phyloP scores from a whole-genome alignment of 2,797 vertebrate species.

The Clarias fuscus region DNA sequence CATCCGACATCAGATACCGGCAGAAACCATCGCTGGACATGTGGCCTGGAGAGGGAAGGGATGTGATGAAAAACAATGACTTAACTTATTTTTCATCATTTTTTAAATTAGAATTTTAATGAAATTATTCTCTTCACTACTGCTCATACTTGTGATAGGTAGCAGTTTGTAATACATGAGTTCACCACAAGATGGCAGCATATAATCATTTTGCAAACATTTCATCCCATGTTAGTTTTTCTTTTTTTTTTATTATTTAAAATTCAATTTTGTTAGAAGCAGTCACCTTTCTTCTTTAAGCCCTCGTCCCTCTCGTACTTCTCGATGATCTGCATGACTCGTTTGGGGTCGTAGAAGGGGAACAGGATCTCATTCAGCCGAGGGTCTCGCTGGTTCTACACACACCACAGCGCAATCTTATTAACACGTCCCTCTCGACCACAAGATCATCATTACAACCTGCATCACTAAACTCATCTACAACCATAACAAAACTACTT shows the following conservation, averaged over 20 bases:
- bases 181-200: slow-evolving; percentile 66
- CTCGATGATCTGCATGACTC: slow-evolving; percentile 95
- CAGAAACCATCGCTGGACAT: slow-evolving; percentile 98
- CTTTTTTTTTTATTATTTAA: not conserved
- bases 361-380: slow-evolving; percentile 98
- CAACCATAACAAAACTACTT: slow-evolving; percentile 12
- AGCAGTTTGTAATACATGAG: slow-evolving; percentile 4
- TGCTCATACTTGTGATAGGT: not conserved
- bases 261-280: not conserved
- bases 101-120: not conserved
- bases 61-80: not conserved
- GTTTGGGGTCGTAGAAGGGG: slow-evolving; percentile 95
- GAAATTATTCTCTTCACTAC: not conserved
- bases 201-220: not conserved
- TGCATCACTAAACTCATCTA: slow-evolving; percentile 25
- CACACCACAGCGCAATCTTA: slow-evolving; percentile 23
- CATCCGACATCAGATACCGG: slow-evolving; percentile 97
- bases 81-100: not conserved
- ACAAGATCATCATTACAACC: slow-evolving; percentile 10
- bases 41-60: slow-evolving; percentile 67
- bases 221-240: not conserved
- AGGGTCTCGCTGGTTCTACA: slow-evolving; percentile 91
- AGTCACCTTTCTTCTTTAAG: slow-evolving; percentile 89
- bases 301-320: slow-evolving; percentile 91
- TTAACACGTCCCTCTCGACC: slow-evolving; percentile 14